Conservation (phyloP, 2,888 invertebrate genomes). For the Drosophila picticornis region DNA sequence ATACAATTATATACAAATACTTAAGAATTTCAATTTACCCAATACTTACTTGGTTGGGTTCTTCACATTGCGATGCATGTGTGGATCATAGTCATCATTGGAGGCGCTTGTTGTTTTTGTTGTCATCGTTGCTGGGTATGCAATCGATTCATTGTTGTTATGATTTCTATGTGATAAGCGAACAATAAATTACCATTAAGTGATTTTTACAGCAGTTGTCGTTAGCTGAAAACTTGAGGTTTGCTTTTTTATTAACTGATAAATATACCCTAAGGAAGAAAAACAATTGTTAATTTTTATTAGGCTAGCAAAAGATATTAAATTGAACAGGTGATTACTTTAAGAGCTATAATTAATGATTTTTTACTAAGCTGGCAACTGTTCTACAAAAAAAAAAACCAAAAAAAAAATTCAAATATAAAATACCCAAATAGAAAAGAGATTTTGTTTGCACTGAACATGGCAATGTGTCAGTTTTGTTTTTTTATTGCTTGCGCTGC, state of each 20-base stretch:
- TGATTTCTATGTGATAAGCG: slow-evolving; percentile 43
- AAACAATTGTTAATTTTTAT: slow-evolving; percentile 50
- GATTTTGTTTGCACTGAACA: background rate
- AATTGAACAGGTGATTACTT: background rate
- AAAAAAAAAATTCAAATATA: background rate
- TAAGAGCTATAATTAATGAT: slow-evolving; percentile 8
- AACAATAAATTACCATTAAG: background rate
- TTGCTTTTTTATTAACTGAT: slow-evolving; percentile 39
- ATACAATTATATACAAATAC: background rate
- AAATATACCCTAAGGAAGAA: slow-evolving; percentile 35
- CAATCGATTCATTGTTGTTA: slow-evolving; percentile 46
- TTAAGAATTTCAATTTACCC: background rate
- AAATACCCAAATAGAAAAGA: background rate
- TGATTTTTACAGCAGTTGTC: slow-evolving; percentile 37
- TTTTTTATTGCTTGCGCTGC: slow-evolving; percentile 29
- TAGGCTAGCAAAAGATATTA: background rate
- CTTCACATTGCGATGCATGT: slow-evolving; percentile 90
- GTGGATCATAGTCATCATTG: slow-evolving; percentile 90
- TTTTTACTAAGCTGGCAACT: slow-evolving; percentile 5
- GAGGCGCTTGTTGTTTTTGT: slow-evolving; percentile 2
- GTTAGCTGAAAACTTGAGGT: slow-evolving; percentile 25
- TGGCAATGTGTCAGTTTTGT: slow-evolving; percentile 1
- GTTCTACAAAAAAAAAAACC: background rate
- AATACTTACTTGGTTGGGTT: slow-evolving; percentile 90
- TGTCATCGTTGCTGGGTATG: slow-evolving; percentile 8